phyloP scores from a whole-genome alignment of 2,113 vertebrate species.

The Sardina pilchardus region DNA sequence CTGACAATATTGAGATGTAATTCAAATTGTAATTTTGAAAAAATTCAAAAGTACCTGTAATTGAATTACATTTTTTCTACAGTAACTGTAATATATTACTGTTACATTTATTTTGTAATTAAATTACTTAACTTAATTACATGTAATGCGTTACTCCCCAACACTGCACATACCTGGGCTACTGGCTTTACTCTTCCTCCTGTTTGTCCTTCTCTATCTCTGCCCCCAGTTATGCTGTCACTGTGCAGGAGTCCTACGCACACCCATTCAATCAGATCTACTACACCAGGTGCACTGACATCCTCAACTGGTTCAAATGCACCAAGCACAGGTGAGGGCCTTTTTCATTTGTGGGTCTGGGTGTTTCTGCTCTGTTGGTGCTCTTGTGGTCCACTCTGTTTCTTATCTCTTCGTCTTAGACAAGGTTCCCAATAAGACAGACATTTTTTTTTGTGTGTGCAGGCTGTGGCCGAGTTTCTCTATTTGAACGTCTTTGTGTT shows the following conservation, averaged over 20 bases:
- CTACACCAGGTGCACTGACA: constrained; percentile 92
- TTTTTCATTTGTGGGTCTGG: background rate
- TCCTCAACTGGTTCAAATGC: constrained; percentile 97
- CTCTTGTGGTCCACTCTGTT: background rate
- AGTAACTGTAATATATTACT: too few species aligned
- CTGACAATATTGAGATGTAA: too few species aligned
- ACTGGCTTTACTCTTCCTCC: too few species aligned
- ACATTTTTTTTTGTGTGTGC: background rate
- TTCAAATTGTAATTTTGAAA: too few species aligned
- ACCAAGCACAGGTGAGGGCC: constrained; percentile 85
- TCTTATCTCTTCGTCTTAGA: background rate
- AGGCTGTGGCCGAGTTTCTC: background rate
- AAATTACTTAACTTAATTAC: too few species aligned
- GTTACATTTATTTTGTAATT: too few species aligned
- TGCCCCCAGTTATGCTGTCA: constrained; percentile 83
- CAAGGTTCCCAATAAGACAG: background rate
- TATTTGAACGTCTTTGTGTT: background rate
- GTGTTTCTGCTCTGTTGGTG: background rate
- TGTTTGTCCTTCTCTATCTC: background rate
- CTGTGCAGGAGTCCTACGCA: constrained; percentile 90
- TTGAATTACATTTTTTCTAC: too few species aligned
- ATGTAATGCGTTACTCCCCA: too few species aligned
- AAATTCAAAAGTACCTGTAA: too few species aligned
- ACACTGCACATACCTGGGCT: too few species aligned
- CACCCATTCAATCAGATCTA: constrained; percentile 93